Conservation (phyloP, 2,888 invertebrate species). For the Agrilus cyanescens region DNA sequence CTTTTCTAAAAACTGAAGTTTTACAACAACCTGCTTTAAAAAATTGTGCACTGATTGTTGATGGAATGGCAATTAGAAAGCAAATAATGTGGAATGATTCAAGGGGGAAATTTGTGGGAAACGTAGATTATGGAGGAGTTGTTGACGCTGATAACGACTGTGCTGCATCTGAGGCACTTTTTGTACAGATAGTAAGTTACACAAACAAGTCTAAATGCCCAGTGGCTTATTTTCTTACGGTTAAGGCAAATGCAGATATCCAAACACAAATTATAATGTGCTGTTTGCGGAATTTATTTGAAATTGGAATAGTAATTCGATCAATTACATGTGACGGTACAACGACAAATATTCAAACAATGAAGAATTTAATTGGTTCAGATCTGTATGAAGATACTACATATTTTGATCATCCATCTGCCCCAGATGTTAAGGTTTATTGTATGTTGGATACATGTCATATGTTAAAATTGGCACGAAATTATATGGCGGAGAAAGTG, state of each 20-base stretch:
- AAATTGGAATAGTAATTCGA: slow-evolving; percentile 5
- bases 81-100: slow-evolving; percentile 6
- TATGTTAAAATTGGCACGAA: slow-evolving; percentile 2
- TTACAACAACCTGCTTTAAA: neutral
- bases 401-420: neutral
- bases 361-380: slow-evolving; percentile 1
- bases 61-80: slow-evolving; percentile 6
- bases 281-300: slow-evolving; percentile 8
- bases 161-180: slow-evolving; percentile 8
- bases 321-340: slow-evolving; percentile 11
- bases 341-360: slow-evolving; percentile 5
- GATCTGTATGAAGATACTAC: too few relatives aligned
- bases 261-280: slow-evolving; percentile 8
- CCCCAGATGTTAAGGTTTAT: neutral
- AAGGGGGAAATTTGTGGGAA: slow-evolving; percentile 3
- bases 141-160: slow-evolving; percentile 4
- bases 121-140: slow-evolving; percentile 7
- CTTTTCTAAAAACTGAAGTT: slow-evolving; percentile 4
- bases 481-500: neutral
- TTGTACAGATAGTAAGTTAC: slow-evolving; percentile 10
- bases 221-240: slow-evolving; percentile 8
- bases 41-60: slow-evolving; percentile 4
- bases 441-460: slow-evolving; percentile 2
- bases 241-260: slow-evolving; percentile 9
- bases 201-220: slow-evolving; percentile 10